Conservation (phyloP, 2,113 vertebrate species). For the Hucho hucho region DNA sequence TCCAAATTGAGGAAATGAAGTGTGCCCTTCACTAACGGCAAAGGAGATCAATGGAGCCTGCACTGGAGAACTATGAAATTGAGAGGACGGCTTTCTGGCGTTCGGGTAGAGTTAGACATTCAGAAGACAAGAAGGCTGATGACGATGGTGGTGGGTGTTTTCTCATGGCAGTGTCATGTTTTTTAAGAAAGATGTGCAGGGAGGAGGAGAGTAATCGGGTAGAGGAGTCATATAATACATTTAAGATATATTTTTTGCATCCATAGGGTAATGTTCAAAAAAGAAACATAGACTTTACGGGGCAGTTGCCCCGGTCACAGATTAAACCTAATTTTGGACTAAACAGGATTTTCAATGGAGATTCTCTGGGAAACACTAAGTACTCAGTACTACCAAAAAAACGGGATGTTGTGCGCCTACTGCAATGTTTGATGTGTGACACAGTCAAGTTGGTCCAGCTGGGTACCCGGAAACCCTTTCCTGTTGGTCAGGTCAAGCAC, state of each 20-base stretch:
- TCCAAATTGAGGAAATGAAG: too few species aligned
- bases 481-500: too few species aligned
- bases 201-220: not conserved
- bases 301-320: too few species aligned
- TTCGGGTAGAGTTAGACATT: constrained; percentile 31
- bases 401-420: not conserved
- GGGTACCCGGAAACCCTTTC: too few species aligned
- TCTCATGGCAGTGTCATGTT: not conserved
- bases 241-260: not conserved
- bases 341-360: too few species aligned
- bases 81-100: constrained; percentile 18
- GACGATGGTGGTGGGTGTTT: not conserved
- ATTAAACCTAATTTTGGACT: too few species aligned
- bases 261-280: not conserved
- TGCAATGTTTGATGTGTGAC: not conserved
- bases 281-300: not conserved
- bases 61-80: constrained; percentile 33
- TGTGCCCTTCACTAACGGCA: too few species aligned
- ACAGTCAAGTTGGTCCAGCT: too few species aligned
- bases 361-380: too few species aligned
- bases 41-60: not conserved
- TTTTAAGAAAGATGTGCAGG: constrained; percentile 1
- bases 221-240: not conserved
- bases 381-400: not conserved
- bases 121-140: constrained; percentile 17